A percentile compares a stretch with the other conserved stretches of the same genome.
These are phyloP conservation scores for Hucho hucho DNA, from an alignment of 2,113 vertebrate species.

Conservation along the genomic window DNA sequence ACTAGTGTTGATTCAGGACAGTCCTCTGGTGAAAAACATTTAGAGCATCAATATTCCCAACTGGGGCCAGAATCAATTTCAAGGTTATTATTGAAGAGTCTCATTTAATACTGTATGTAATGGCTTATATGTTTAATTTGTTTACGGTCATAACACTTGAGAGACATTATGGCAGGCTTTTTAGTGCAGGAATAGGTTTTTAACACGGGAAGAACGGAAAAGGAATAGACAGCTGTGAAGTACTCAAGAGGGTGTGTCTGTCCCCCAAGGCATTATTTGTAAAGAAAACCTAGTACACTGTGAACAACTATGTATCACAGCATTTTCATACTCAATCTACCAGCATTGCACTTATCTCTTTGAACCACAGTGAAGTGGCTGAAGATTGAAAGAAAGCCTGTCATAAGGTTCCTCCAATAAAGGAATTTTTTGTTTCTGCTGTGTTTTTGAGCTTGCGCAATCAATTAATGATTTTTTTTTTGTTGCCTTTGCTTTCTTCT, in stretches of 20 bases:
- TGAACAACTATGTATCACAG: constrained; percentile 49
- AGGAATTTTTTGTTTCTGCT: constrained; percentile 52
- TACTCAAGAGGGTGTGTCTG: constrained; percentile 59
- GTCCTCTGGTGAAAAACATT: constrained; percentile 59
- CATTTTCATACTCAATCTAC: constrained; percentile 62
- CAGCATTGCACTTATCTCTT: constrained; percentile 55
- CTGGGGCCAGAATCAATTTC: constrained; percentile 72
- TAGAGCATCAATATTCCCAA: constrained; percentile 68
- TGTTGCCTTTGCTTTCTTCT: constrained; percentile 46
- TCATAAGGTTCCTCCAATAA: constrained; percentile 46
- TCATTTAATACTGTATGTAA: constrained; percentile 58
- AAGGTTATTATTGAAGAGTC: constrained; percentile 69
- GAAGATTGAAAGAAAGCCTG: constrained; percentile 46
- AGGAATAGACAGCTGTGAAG: constrained; percentile 68
- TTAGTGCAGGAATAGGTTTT: constrained; percentile 55
- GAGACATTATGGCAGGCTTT: constrained; percentile 56
- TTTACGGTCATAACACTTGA: constrained; percentile 63
- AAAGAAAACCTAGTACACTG: constrained; percentile 44
- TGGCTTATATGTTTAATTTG: constrained; percentile 66
- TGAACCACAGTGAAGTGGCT: constrained; percentile 56
- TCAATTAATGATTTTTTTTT: constrained; percentile 70
- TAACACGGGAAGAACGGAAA: constrained; percentile 55
- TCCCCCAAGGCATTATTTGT: constrained; percentile 65
- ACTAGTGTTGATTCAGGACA: constrained; percentile 55
- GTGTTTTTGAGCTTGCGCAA: constrained; percentile 57